phyloP scores from a whole-genome alignment of 2,888 invertebrate species.

The Mimachlamys varia region DNA sequence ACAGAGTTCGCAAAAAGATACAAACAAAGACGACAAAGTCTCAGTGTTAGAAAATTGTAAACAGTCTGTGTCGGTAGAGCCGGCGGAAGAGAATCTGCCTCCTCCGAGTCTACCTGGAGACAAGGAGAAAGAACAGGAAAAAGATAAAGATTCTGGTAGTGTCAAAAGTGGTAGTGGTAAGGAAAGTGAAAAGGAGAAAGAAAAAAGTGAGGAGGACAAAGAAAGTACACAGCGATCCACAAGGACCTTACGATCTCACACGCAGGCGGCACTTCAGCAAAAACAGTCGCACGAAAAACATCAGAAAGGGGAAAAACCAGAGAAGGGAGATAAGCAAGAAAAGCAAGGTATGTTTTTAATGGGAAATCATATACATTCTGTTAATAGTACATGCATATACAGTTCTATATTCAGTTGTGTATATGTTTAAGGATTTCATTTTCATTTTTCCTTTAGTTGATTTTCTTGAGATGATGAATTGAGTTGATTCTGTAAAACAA shows the following conservation, averaged over 20 bases:
- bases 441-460: too few relatives aligned
- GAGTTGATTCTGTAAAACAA: too few relatives aligned
- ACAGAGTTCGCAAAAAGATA: slow-evolving; percentile 39
- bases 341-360: slow-evolving; percentile 48
- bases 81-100: neutral
- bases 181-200: slow-evolving; percentile 51
- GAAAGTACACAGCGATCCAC: slow-evolving; percentile 59
- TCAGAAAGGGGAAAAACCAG: slow-evolving; percentile 66
- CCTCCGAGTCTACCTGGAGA: neutral
- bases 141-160: slow-evolving; percentile 45
- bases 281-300: slow-evolving; percentile 83
- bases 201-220: slow-evolving; percentile 59
- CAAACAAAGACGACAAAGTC: slow-evolving; percentile 43
- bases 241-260: slow-evolving; percentile 68
- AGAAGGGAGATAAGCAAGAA: slow-evolving; percentile 53
- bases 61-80: neutral
- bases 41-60: slow-evolving; percentile 6
- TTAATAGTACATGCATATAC: too few relatives aligned
- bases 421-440: too few relatives aligned
- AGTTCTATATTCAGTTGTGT: too few relatives aligned
- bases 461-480: too few relatives aligned
- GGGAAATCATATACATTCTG: too few relatives aligned
- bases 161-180: slow-evolving; percentile 52
- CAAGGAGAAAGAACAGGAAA: slow-evolving; percentile 24
- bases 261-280: slow-evolving; percentile 79